Conservation (phyloP, 2,113 vertebrate genomes). For the Apodemus speciosus region DNA sequence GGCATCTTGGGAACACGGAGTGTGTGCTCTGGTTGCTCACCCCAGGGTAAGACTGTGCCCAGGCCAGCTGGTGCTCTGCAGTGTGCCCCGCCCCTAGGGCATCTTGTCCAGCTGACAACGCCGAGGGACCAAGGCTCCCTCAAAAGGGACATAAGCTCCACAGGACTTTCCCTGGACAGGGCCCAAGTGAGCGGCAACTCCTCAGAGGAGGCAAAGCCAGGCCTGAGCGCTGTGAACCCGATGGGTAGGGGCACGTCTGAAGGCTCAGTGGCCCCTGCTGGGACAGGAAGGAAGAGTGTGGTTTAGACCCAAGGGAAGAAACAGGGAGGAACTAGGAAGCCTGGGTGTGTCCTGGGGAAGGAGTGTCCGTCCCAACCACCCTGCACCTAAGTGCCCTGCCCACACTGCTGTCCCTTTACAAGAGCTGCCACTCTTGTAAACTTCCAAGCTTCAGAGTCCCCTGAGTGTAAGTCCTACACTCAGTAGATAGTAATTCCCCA, state of each 20-base stretch:
- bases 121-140: neutral
- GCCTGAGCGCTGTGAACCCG: neutral
- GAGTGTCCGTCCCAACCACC: neutral
- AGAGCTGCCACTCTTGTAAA: neutral
- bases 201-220: neutral
- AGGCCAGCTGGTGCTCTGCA: neutral
- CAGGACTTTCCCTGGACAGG: neutral
- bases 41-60: neutral
- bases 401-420: rapidly evolving
- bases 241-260: neutral
- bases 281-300: neutral
- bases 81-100: rapidly evolving
- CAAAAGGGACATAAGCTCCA: neutral
- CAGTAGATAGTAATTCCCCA: neutral
- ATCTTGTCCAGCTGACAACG: neutral
- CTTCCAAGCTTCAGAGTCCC: neutral
- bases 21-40: neutral
- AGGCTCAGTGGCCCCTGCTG: neutral
- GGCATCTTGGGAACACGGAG: neutral
- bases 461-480: neutral
- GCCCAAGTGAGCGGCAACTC: neutral
- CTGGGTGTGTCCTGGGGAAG: neutral
- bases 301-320: neutral
- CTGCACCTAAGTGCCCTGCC: neutral
- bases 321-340: neutral